Evolutionary conservation across 2,113 vertebrate genomes (phyloP), one percentile per base, ranked within the genome.

Genomic region (Apteryx owenii): DNA sequence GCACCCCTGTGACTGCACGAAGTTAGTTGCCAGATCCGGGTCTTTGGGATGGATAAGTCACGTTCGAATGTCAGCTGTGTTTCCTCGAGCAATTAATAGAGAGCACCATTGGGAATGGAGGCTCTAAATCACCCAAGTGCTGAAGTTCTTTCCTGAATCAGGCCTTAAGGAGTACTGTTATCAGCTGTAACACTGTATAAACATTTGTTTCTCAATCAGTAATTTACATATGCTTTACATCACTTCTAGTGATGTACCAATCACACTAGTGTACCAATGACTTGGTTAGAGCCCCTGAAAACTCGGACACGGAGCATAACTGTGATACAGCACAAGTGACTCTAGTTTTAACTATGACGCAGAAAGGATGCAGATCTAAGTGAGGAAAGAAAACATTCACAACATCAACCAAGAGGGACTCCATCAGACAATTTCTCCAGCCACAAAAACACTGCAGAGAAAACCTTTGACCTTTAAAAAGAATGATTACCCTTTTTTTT

Each of bases 241-340:
- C 48, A 71, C 82, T 93, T 70, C 50, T 60, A 95, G 85, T 9
- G 50, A 88, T 23, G 58, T 8, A 54, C 46, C 42, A 62, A 53
- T 40, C 89, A 50, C 53, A 29, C 20, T 15, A n/a, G 68, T 50
- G 92, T 69, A 85, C 54, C 87, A 69, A 19, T 65, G 54, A 88
- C 77, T 88, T 58, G 14, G 36, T 80, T 79, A 87, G 85, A 38
- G 68, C 69, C 61, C 38, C 60, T 2, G 5, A 94, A 84, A 75
- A 46, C 71, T 85, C 1, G 0, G 51, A 83, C 22, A 28, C 0
- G 0, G n/a, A 6, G 4, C n/a, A 5, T 19, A 84, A 78, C 10
- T 71, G 71, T 0, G 0, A 11, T 68, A 79, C 11, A 0, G 0
- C 46, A 80, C 25, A 86, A 71, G 18, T 40, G 33, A 76, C 70